Evolutionary conservation across 1,140 invertebrate species (phyloP), one percentile per base, ranked within the genome.

Genomic region (Ips nitidus): DNA sequence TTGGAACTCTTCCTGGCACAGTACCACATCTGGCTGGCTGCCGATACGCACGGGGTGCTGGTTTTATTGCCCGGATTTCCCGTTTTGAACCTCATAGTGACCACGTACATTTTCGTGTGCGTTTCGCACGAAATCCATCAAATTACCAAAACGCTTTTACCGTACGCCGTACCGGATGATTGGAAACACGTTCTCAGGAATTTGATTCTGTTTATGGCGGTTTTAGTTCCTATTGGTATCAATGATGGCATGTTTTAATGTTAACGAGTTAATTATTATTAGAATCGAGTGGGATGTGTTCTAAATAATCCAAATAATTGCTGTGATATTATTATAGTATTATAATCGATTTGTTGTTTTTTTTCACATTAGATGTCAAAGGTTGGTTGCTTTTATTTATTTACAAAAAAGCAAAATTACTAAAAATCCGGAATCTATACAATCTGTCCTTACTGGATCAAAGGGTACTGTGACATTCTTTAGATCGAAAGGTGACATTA

Each of bases 21-120:
- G 80, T 95, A 95, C 73, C 97, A 98, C 77, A 94, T 98, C 60
- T 98, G 95, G 96, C 81, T 98, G 53, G 94, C 95, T 1, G 95
- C 96, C 1, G 95, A 98, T 83, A 89, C 93, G 0, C 91, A 97
- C 75, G 95, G 95, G 0, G 91, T 97, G 3, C 80, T 98, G 47
- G 95, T 98, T 0, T 83, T 98, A 53, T 83, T 98, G 55, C 97
- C 97, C 0, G 89, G 91, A 47, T 97, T 95, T 78, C 95, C 95
- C 6, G 92, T 95, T 41, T 81, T 94, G 1, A 98, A 98, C 83
- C 85, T 97, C 53, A 88, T 98, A n/a, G 83, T 98, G 42, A 97
- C 95, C 0, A 94, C 94, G 1, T 98, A 96, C 79, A 94, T 98
- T 57, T 98, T 97, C 75, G 90, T 97, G 1, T 98, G 94, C 78